Evolutionary conservation across 2,113 vertebrate species (phyloP).

Genomic region (Lagenorhynchus albirostris): DNA sequence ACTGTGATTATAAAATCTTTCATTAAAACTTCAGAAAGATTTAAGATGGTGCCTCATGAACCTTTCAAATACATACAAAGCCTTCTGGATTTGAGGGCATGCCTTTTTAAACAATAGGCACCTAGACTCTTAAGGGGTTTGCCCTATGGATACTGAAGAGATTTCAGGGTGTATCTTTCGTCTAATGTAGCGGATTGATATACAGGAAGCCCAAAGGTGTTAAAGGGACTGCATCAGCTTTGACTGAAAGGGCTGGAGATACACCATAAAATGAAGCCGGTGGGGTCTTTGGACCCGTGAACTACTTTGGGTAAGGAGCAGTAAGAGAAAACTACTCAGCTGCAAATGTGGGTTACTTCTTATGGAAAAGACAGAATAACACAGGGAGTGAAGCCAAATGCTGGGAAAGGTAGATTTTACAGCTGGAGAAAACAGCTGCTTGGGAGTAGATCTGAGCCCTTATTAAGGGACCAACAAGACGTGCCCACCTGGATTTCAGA

Average conservation of each 20-base stretch:
- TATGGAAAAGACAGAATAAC: neutral
- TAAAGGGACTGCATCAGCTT: neutral
- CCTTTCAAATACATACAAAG: constrained; percentile 16
- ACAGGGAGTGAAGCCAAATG: neutral
- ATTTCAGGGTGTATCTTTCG: neutral
- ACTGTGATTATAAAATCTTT: neutral
- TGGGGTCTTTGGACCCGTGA: neutral
- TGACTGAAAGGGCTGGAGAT: neutral
- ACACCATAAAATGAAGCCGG: neutral
- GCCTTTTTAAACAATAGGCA: constrained; percentile 25
- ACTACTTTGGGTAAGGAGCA: neutral
- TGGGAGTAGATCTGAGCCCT: neutral
- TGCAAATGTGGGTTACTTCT: neutral
- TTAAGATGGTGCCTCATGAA: constrained; percentile 33
- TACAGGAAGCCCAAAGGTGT: neutral
- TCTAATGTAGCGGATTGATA: neutral
- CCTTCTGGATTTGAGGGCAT: constrained; percentile 20
- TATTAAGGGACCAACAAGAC: neutral
- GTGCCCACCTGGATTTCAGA: neutral
- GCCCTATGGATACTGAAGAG: neutral
- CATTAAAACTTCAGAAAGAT: constrained; percentile 36
- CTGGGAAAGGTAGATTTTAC: neutral
- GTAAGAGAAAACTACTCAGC: neutral
- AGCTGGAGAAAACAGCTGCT: neutral
- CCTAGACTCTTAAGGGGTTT: neutral